Evolutionary conservation across 2,888 invertebrate genomes (phyloP).

Genomic region (Sepioteuthis lessoniana): DNA sequence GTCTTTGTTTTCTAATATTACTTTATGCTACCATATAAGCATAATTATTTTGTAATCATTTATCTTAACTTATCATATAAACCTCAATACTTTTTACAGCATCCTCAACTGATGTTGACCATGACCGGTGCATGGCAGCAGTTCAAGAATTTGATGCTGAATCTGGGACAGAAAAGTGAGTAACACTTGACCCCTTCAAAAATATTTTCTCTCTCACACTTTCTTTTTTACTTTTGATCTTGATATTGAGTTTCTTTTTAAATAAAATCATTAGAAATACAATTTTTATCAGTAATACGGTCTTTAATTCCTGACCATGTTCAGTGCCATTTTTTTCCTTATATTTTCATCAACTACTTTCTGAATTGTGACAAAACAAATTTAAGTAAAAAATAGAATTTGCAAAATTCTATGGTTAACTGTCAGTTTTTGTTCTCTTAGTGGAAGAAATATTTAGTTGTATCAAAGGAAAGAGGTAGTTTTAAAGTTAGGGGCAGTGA

Average conservation of each 20-base stretch:
- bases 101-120: slow-evolving; percentile 11
- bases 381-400: too few species aligned
- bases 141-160: neutral
- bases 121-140: neutral
- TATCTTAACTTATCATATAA: neutral
- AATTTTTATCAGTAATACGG: too few species aligned
- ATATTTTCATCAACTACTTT: too few species aligned
- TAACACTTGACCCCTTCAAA: neutral
- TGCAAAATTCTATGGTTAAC: too few species aligned
- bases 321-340: neutral
- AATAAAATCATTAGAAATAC: too few species aligned
- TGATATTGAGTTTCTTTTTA: neutral
- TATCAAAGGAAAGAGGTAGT: too few species aligned
- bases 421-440: too few species aligned
- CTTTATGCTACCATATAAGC: neutral
- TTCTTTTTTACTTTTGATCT: neutral
- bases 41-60: neutral
- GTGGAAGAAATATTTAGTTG: too few species aligned
- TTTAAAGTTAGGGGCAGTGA: too few species aligned
- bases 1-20: too few species aligned
- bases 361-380: too few species aligned
- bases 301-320: too few species aligned
- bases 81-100: neutral
- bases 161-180: neutral
- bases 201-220: neutral